Conservation (phyloP, 2,888 invertebrate genomes). For the Eubasilissa splendida region DNA sequence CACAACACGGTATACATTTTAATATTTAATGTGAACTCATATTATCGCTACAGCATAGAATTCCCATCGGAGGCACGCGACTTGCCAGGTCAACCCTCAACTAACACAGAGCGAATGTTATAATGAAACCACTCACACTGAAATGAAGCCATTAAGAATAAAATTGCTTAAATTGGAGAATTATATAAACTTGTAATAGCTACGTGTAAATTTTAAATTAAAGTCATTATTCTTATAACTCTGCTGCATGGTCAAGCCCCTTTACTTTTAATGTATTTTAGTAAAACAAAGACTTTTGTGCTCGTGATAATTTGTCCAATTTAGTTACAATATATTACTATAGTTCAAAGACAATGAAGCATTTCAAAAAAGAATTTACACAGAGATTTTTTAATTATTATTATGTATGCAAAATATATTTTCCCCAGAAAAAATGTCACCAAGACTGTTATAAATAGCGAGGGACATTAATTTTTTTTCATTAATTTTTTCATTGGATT, state of each 20-base stretch:
- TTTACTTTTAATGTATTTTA: too few relatives aligned
- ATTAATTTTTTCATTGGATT: too few relatives aligned
- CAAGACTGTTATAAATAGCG: too few relatives aligned
- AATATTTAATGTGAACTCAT: slow-evolving; percentile 26
- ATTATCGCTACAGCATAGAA: slow-evolving; percentile 24
- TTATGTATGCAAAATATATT: too few relatives aligned
- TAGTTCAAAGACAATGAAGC: too few relatives aligned
- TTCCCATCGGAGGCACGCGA: slow-evolving; percentile 27
- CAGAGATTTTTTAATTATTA: too few relatives aligned
- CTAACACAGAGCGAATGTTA: slow-evolving; percentile 11
- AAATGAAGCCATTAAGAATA: slow-evolving; percentile 34
- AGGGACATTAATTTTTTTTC: too few relatives aligned
- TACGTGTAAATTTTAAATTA: slow-evolving; percentile 23
- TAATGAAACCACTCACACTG: slow-evolving; percentile 34
- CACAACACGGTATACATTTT: slow-evolving; percentile 18
- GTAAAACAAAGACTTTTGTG: too few relatives aligned
- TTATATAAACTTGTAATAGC: slow-evolving; percentile 28
- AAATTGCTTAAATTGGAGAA: slow-evolving; percentile 33
- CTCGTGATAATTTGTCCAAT: too few relatives aligned
- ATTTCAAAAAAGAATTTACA: too few relatives aligned
- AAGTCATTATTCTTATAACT: slow-evolving; percentile 26
- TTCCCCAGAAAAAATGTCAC: too few relatives aligned
- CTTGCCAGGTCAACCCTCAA: neutral
- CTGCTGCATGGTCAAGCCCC: neutral
- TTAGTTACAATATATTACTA: too few relatives aligned